Percentiles rank a stretch among this genome's conserved stretches.
Evolutionary conservation across 2,113 vertebrate species (phyloP).

Genomic region (Halcyon senegalensis): DNA sequence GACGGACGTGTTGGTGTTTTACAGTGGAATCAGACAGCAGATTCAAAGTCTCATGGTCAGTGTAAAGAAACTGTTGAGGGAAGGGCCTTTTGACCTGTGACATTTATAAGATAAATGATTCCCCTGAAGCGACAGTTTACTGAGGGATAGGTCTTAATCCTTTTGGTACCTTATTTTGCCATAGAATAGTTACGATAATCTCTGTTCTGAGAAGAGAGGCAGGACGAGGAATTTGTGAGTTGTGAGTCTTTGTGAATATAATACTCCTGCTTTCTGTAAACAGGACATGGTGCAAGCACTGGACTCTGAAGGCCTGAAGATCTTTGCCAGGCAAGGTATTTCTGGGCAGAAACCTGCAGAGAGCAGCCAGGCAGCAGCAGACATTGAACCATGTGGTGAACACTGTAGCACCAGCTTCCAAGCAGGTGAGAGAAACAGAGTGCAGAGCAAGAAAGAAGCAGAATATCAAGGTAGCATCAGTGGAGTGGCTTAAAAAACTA

Average conservation of each 20-base stretch:
- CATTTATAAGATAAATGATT: neutral
- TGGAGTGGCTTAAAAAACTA: neutral
- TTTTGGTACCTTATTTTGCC: neutral
- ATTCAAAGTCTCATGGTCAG: slow-evolving; percentile 82
- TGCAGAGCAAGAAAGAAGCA: neutral
- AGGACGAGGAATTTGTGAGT: neutral
- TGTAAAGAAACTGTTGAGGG: neutral
- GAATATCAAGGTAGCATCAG: neutral
- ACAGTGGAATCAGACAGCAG: slow-evolving; percentile 79
- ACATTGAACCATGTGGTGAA: neutral
- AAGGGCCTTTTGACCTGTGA: neutral
- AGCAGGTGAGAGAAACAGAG: slow-evolving; percentile 55
- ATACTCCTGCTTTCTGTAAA: neutral
- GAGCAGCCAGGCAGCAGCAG: neutral
- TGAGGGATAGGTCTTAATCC: neutral
- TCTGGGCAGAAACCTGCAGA: neutral
- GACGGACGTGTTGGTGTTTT: slow-evolving; percentile 83
- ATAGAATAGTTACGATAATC: neutral
- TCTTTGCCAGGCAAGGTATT: slow-evolving; percentile 47
- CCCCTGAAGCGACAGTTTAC: neutral
- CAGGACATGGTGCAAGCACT: slow-evolving; percentile 81
- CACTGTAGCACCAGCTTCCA: neutral
- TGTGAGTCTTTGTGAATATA: too few relatives aligned
- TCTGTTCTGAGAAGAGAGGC: neutral
- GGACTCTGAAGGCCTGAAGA: slow-evolving; percentile 63